Evolutionary conservation across 2,797 vertebrate genomes (phyloP).

Genomic region (Liparis tanakae): DNA sequence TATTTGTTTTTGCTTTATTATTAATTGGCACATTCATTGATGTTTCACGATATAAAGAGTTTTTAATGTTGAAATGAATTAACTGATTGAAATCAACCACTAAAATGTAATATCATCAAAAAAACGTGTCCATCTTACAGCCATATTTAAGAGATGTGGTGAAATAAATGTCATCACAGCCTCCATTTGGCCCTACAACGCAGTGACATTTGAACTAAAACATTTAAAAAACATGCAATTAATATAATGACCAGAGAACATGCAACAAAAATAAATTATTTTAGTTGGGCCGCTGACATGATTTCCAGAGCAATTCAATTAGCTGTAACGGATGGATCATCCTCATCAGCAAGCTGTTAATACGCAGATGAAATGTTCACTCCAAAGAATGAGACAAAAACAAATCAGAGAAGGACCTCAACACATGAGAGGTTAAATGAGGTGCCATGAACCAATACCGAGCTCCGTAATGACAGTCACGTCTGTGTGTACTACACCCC

Average conservation of each 20-base stretch:
- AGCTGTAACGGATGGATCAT: constrained; percentile 46
- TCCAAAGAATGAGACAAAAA: constrained; percentile 19
- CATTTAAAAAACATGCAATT: constrained; percentile 43
- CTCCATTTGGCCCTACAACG: constrained; percentile 13
- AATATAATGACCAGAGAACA: constrained; percentile 43
- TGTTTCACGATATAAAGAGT: not conserved
- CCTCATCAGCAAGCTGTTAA: constrained; percentile 38
- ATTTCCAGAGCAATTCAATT: constrained; percentile 51
- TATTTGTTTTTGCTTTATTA: not conserved
- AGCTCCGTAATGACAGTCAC: constrained; percentile 29
- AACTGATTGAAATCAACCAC: not conserved
- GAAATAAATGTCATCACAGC: constrained; percentile 1
- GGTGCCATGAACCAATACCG: constrained; percentile 11
- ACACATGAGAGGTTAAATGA: constrained; percentile 27
- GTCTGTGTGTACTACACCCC: constrained; percentile 9
- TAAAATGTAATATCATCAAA: not conserved
- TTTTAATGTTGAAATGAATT: not conserved
- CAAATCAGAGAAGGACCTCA: constrained; percentile 9
- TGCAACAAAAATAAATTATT: constrained; percentile 38
- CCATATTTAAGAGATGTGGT: not conserved
- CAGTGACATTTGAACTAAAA: constrained; percentile 33
- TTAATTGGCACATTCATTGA: not conserved
- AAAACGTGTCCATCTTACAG: not conserved
- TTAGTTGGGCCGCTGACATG: constrained; percentile 38
- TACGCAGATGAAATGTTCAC: constrained; percentile 20